A percentile compares a stretch with the other conserved stretches of the same genome.
Conservation (phyloP, 2,113 vertebrate species). For the Scomber colias region DNA sequence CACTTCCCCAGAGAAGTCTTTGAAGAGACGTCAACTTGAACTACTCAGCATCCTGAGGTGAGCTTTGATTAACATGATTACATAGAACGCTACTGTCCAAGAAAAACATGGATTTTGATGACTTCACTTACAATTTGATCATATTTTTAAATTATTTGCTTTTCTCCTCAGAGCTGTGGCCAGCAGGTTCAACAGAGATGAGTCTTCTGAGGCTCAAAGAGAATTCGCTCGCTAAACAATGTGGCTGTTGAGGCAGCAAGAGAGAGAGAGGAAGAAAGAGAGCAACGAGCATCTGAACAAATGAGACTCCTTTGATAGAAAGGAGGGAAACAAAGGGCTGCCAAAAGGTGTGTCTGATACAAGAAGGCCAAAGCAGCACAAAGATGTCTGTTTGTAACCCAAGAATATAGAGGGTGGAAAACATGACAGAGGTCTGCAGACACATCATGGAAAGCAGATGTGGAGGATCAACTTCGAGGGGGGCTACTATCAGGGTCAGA, state of each 20-base stretch:
- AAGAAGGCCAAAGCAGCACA: conserved; percentile 16
- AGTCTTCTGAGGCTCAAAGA: conserved; percentile 3
- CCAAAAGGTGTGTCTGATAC: conserved; percentile 35
- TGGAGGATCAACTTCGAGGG: conserved; percentile 12
- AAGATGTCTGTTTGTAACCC: conserved; percentile 43
- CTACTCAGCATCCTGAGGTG: conserved; percentile 72
- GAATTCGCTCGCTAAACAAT: conserved; percentile 48
- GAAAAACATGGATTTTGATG: not conserved
- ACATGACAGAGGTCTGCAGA: conserved; percentile 35
- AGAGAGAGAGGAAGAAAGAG: conserved; percentile 36
- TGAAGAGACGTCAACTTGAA: conserved; percentile 25
- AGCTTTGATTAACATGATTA: conserved; percentile 12
- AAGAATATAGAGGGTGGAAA: conserved; percentile 32
- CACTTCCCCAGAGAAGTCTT: conserved; percentile 3
- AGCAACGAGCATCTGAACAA: conserved; percentile 78
- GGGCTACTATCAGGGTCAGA: not conserved
- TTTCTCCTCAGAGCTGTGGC: conserved; percentile 46
- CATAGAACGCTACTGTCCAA: not conserved
- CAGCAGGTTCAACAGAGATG: conserved; percentile 18
- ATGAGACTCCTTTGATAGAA: conserved; percentile 52
- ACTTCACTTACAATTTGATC: not conserved
- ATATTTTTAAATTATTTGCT: not conserved
- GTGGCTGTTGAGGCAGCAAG: conserved; percentile 13
- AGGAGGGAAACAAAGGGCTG: conserved; percentile 48
- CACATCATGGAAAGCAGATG: conserved; percentile 22